phyloP scores from a whole-genome alignment of 2,797 vertebrate species.

The Siniperca obscura region DNA sequence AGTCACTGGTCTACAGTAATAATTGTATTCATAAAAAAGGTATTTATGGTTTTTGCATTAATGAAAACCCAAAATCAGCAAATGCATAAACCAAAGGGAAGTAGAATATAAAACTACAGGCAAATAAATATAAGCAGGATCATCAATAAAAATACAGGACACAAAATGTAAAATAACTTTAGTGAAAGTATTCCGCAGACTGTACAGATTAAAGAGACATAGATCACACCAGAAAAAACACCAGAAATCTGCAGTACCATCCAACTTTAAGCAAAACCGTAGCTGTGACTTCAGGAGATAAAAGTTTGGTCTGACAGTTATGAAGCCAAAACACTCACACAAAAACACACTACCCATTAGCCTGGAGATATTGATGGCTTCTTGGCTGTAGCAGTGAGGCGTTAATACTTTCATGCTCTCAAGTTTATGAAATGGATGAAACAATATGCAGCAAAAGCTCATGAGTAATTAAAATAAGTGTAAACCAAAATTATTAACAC shows the following conservation, averaged over 20 bases:
- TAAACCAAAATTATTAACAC: not conserved
- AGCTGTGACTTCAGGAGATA: not conserved
- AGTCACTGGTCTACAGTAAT: not conserved
- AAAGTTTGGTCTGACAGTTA: not conserved
- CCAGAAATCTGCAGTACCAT: not conserved
- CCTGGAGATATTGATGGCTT: not conserved
- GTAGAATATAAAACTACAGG: not conserved
- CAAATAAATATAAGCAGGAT: not conserved
- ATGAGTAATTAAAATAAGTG: slow-evolving; percentile 14
- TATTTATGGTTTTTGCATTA: slow-evolving; percentile 2
- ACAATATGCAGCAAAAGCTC: slow-evolving; percentile 1
- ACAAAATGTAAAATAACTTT: not conserved
- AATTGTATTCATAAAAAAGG: slow-evolving; percentile 4
- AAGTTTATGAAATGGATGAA: slow-evolving; percentile 19
- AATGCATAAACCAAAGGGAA: not conserved
- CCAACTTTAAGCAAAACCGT: not conserved
- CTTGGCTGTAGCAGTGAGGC: not conserved
- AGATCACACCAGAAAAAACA: not conserved
- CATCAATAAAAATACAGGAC: not conserved
- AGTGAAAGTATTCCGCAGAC: not conserved
- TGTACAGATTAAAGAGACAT: not conserved
- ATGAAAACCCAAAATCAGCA: not conserved
- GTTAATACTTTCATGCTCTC: not conserved
- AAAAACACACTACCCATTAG: not conserved
- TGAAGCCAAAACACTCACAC: slow-evolving; percentile 1